A percentile compares a stretch with the other conserved stretches of the same genome.
These are phyloP conservation scores for Patella vulgata DNA, from an alignment of 1,140 invertebrate genomes.

Conservation along the genomic window DNA sequence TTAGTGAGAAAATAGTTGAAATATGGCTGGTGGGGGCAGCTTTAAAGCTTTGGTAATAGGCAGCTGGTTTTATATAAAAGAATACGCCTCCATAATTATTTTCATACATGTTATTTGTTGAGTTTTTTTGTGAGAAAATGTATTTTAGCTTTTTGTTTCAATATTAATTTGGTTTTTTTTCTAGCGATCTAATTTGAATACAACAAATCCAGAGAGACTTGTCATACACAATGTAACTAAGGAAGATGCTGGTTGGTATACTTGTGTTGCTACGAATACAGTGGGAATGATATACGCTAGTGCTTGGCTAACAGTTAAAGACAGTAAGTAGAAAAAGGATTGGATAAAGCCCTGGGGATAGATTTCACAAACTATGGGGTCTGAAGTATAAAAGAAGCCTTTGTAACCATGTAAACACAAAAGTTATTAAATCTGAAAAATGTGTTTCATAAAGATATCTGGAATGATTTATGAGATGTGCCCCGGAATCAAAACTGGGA, in stretches of 20 bases:
- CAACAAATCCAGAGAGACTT: slow-evolving; percentile 75
- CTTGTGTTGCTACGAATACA: slow-evolving; percentile 86
- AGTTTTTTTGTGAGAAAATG: too few species aligned
- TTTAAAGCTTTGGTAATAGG: too few species aligned
- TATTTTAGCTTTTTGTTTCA: too few species aligned
- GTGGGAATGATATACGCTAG: slow-evolving; percentile 81
- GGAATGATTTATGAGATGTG: too few species aligned
- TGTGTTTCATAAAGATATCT: too few species aligned
- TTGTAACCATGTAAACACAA: too few species aligned
- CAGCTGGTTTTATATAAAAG: not conserved
- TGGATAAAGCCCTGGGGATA: not conserved
- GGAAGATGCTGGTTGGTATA: slow-evolving; percentile 92
- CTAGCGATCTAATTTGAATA: slow-evolving; percentile 50
- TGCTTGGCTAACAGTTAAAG: slow-evolving; percentile 81
- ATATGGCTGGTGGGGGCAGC: not conserved
- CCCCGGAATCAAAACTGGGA: too few species aligned
- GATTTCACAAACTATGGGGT: not conserved
- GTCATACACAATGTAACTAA: slow-evolving; percentile 84
- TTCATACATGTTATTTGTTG: too few species aligned
- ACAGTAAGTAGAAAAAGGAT: slow-evolving; percentile 30
- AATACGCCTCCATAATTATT: slow-evolving; percentile 1
- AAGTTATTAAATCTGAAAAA: too few species aligned
- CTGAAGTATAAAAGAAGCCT: too few species aligned
- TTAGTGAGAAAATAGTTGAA: too few species aligned
- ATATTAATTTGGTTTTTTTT: too few species aligned